These are phyloP conservation scores for Craseonycteris thonglongyai DNA, from an alignment of 2,113 vertebrate genomes.

Conservation along the genomic window DNA sequence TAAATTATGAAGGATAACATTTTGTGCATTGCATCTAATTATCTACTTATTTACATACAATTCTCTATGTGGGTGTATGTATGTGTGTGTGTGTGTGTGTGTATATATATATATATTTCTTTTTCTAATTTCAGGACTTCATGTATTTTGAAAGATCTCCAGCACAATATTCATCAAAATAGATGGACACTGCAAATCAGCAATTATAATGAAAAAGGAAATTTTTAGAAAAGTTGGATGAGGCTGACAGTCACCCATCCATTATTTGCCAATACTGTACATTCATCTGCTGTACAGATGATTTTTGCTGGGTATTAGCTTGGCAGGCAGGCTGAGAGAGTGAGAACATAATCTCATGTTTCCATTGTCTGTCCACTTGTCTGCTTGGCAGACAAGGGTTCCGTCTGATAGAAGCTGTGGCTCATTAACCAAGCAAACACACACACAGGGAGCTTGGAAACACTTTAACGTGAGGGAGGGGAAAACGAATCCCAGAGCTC, in stretches of 20 bases:
- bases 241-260: background rate
- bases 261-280: background rate
- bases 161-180: background rate
- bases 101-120: background rate
- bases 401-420: background rate
- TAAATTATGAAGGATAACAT: background rate
- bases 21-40: background rate
- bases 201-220: background rate
- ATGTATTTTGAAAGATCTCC: constrained; percentile 68
- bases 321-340: background rate
- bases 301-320: background rate
- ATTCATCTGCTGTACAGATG: background rate
- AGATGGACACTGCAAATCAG: background rate
- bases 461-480: background rate
- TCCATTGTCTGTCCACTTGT: background rate
- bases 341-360: background rate
- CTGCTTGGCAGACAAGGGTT: background rate
- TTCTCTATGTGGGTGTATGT: background rate
- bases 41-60: background rate
- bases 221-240: background rate
- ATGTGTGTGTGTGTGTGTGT: background rate
- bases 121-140: constrained; percentile 67
- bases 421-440: background rate
- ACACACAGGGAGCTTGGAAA: background rate
- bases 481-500: background rate